Evolutionary conservation across 30 jellyfish, hydroid and myxozoan species (phyloP).

Genomic region (Mastigias papua): DNA sequence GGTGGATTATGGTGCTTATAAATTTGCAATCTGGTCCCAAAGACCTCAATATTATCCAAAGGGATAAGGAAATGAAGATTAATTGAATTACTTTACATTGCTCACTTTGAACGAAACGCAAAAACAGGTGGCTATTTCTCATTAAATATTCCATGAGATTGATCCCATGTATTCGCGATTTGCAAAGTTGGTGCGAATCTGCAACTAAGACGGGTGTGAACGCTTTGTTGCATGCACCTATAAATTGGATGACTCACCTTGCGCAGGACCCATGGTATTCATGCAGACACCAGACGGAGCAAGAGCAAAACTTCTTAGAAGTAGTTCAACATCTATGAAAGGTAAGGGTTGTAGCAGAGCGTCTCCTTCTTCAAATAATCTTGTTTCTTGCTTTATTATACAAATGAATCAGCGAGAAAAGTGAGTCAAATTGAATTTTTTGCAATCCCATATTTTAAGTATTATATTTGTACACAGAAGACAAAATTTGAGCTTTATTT

Average conservation of each 20-base stretch:
- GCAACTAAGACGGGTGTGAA: not conserved
- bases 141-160: constrained; percentile 15
- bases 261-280: not conserved
- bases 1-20: not conserved
- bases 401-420: too few relatives aligned
- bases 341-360: not conserved
- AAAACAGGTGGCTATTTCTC: constrained; percentile 10
- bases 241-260: not conserved
- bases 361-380: too few relatives aligned
- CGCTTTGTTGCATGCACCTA: not conserved
- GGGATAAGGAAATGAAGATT: not conserved
- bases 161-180: not conserved
- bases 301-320: not conserved
- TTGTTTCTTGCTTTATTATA: too few relatives aligned
- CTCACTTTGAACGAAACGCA: not conserved
- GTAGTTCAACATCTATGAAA: not conserved
- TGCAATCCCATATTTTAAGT: too few relatives aligned
- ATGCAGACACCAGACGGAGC: not conserved
- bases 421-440: too few relatives aligned
- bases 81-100: not conserved
- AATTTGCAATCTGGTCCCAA: not conserved
- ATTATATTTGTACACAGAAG: too few relatives aligned
- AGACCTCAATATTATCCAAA: not conserved
- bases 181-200: not conserved
- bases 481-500: too few relatives aligned